These are phyloP conservation scores for Diorhabda elongata DNA, from an alignment of 1,140 invertebrate genomes.

Conservation along the genomic window DNA sequence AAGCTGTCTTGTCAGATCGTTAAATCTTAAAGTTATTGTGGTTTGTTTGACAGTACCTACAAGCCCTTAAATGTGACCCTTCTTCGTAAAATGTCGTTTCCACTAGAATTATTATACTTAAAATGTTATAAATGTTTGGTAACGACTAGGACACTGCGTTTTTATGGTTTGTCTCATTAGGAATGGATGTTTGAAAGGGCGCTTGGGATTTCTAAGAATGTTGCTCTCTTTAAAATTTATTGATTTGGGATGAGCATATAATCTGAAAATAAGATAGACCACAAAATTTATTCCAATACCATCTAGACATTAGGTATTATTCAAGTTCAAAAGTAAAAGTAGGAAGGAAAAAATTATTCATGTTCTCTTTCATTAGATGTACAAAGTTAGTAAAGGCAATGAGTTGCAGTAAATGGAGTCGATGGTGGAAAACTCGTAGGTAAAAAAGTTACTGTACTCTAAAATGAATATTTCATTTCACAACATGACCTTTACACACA, in stretches of 20 bases:
- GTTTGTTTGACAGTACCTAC: constrained; percentile 31
- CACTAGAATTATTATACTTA: constrained; percentile 22
- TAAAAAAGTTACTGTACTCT: too few relatives aligned
- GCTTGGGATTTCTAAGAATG: constrained; percentile 1
- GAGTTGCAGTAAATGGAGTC: too few relatives aligned
- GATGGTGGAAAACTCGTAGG: too few relatives aligned
- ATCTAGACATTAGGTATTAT: too few relatives aligned
- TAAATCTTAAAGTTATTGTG: constrained; percentile 33
- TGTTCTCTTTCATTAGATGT: too few relatives aligned
- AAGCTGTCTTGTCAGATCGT: constrained; percentile 18
- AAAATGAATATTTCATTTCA: too few relatives aligned
- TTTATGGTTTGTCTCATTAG: not conserved
- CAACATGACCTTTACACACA: too few relatives aligned
- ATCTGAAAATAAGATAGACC: not conserved
- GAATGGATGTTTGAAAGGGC: not conserved
- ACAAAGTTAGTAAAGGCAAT: too few relatives aligned
- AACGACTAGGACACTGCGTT: not conserved
- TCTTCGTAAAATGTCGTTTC: constrained; percentile 21
- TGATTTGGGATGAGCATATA: not conserved
- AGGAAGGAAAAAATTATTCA: too few relatives aligned
- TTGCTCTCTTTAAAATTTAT: constrained; percentile 1
- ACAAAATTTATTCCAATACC: not conserved
- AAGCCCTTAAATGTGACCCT: constrained; percentile 20
- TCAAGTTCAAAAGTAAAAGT: too few relatives aligned
- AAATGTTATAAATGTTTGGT: constrained; percentile 14